Conservation (phyloP, 1,140 invertebrate genomes). For the Pachyrhynchus sulphureomaculatus region DNA sequence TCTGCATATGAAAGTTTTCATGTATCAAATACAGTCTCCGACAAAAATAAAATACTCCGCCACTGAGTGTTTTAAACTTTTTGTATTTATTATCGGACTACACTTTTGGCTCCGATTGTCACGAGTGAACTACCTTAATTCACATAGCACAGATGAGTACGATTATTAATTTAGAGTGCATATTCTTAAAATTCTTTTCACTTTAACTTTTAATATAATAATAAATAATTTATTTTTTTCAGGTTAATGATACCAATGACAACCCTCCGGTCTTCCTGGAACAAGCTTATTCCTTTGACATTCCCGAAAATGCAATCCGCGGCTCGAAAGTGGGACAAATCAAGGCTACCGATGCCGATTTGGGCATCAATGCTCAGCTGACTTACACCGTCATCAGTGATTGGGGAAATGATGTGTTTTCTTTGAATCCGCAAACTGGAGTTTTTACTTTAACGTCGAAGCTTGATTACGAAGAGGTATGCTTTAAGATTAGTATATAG, state of each 20-base stretch:
- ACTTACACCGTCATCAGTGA: constrained; percentile 88
- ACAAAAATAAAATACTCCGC: too few relatives aligned
- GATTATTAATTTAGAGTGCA: too few relatives aligned
- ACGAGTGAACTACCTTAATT: too few relatives aligned
- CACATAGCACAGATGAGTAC: too few relatives aligned
- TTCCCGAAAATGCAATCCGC: constrained; percentile 79
- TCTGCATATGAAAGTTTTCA: too few relatives aligned
- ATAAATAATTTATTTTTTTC: constrained; percentile 44
- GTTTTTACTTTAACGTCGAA: constrained; percentile 84
- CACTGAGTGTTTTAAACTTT: too few relatives aligned
- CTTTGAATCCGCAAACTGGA: constrained; percentile 85
- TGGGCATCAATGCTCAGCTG: constrained; percentile 82
- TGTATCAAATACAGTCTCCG: too few relatives aligned
- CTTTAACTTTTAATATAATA: too few relatives aligned
- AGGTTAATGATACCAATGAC: constrained; percentile 93
- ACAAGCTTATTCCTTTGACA: constrained; percentile 84
- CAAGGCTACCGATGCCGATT: constrained; percentile 78
- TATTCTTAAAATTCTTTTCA: too few relatives aligned
- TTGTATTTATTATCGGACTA: too few relatives aligned
- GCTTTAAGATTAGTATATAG: constrained; percentile 18
- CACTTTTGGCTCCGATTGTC: too few relatives aligned
- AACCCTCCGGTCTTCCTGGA: constrained; percentile 87
- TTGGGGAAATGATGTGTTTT: constrained; percentile 93
- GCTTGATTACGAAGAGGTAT: constrained; percentile 92
- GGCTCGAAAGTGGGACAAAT: constrained; percentile 82